Percentiles rank a stretch among this genome's conserved stretches.
These are phyloP conservation scores for Eupithecia pulchellata DNA, from an alignment of 2,888 invertebrate species.

Conservation along the genomic window DNA sequence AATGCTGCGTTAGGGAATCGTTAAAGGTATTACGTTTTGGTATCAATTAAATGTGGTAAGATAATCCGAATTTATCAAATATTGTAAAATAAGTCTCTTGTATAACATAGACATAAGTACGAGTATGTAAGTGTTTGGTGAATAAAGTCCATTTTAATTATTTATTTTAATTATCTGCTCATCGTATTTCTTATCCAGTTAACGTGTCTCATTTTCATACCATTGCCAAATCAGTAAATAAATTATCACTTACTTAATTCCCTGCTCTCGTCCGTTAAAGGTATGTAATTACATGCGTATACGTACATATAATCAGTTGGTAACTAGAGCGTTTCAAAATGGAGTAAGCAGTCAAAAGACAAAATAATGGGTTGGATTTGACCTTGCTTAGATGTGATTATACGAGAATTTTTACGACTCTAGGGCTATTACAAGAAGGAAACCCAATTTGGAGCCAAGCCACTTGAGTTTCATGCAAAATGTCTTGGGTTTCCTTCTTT, in stretches of 20 bases:
- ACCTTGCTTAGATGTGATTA: conserved; percentile 54
- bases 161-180: no score
- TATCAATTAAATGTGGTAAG: no score
- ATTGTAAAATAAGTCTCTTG: no score
- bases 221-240: conserved; percentile 36
- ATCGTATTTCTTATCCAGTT: not conserved
- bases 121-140: no score
- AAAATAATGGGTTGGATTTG: conserved; percentile 53
- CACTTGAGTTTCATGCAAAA: not conserved
- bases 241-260: conserved; percentile 50
- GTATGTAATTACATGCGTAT: conserved; percentile 52
- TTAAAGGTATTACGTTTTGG: no score
- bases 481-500: no score
- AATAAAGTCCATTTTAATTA: no score
- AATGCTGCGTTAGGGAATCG: not conserved
- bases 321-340: conserved; percentile 65
- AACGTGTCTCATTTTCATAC: not conserved
- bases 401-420: conserved; percentile 19
- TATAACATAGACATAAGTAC: no score
- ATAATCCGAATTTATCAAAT: no score
- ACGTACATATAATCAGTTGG: conserved; percentile 34
- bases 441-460: no score
- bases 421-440: conserved; percentile 13
- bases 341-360: conserved; percentile 54
- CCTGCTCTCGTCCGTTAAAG: conserved; percentile 50